Conservation (phyloP, 2,797 vertebrate genomes). For the Falco berigora region DNA sequence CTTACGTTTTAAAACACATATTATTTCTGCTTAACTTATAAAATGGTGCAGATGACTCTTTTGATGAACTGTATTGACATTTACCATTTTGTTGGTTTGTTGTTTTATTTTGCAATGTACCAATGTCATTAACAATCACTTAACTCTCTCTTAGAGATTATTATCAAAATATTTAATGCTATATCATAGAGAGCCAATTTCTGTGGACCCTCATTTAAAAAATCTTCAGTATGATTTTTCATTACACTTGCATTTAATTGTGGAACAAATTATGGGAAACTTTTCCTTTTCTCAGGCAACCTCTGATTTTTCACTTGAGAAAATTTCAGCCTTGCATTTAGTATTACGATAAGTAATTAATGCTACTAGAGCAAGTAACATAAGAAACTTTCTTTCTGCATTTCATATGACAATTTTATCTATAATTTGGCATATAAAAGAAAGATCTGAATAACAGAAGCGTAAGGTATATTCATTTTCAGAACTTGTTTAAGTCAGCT, state of each 20-base stretch:
- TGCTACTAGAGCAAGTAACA: not conserved
- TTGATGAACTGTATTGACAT: not conserved
- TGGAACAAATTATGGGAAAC: not conserved
- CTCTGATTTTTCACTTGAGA: not conserved
- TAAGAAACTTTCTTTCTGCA: not conserved
- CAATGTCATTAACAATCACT: not conserved
- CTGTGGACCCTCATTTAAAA: not conserved
- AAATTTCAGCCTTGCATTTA: not conserved
- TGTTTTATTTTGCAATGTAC: not conserved
- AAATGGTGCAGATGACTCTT: not conserved
- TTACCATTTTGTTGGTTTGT: not conserved
- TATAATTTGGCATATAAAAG: not conserved
- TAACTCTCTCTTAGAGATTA: not conserved
- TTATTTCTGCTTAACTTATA: not conserved
- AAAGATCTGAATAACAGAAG: not conserved
- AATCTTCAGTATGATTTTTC: not conserved
- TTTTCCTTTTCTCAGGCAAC: not conserved
- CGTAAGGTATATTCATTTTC: not conserved
- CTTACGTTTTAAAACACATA: not conserved
- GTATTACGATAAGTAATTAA: not conserved
- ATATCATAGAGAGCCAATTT: rapidly evolving
- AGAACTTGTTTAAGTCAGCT: not conserved
- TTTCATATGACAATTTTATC: not conserved
- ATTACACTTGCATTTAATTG: not conserved
- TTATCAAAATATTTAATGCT: not conserved